Evolutionary conservation across 2,113 vertebrate species (phyloP), one percentile per base, ranked within the genome.

Genomic region (Apistogramma diplotaenia): DNA sequence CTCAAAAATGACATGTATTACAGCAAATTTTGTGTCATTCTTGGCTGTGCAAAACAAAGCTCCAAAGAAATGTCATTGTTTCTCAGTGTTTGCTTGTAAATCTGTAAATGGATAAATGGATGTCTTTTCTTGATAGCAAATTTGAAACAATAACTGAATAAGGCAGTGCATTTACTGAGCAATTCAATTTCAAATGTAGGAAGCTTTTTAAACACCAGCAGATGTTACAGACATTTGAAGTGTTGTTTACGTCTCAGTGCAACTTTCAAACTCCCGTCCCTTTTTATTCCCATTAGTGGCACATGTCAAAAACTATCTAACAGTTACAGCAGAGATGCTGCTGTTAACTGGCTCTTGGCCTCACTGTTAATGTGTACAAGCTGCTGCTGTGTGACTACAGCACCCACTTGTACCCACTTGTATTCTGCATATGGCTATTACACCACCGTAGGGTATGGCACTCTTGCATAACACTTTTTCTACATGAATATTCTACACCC

Each of bases 401-500:
- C 31, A 76, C 35, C n/a, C n/a, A n/a, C n/a, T n/a, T n/a, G 29
- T 8, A 29, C 77, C 81, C 91, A 60, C 31, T 81, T 56, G 87
- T 49, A 1, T 53, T 81, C 62, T 81, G 59, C 74, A 82, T 78
- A 76, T 56, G 76, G 74, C 56, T 54, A 6, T 11, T 54, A 29
- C 37, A 46, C 51, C 59, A 73, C 86, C 84, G 40, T 13, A 84
- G 61, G 89, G 21, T 58, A 21, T 5, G 31, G 35, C 21, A 43
- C 43, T 58, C 46, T 59, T 56, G 19, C 51, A 18, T 58, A 81
- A 84, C 49, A 15, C 60, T 61, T 35, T 65, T 65, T 70, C 19
- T 53, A 43, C 83, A 82, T 87, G 29, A 89, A 88, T 89, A 89
- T 89, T 89, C 70, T 74, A 84, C 23, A 59, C 4, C 31, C 16